Evolutionary conservation across 2,797 vertebrate genomes (phyloP), one percentile per base, ranked within the genome.

Genomic region (Emydoidea blandingii): DNA sequence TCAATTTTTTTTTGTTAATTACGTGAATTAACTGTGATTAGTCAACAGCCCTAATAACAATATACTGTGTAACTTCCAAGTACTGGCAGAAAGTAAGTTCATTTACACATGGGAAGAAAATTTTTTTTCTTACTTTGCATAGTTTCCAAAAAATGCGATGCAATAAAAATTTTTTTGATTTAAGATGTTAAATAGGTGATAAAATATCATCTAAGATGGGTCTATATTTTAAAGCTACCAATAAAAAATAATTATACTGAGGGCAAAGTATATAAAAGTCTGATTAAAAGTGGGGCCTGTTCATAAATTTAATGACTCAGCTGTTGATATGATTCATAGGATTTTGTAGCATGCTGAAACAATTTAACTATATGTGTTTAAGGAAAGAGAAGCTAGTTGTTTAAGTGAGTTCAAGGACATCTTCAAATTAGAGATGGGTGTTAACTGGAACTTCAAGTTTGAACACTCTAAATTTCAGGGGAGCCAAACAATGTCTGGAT

Each of bases 191-290:
- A 81, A 5, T 25, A 95, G 11, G 10, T 78, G 59, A 93, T 88
- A 90, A 97, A 87, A 53, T 34, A 84, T 95, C 1, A 62, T 53
- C 12, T 25, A 88, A 90, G 34, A 86, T 86, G 44, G 50, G 12
- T 76, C 12, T 90, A 25, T 94, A 91, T 92, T 85, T 96, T 92
- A 57, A 96, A 85, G 94, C 81, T 3, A 52, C 14, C 44, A 52
- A 79, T 86, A 92, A 97, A 95, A 96, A 83, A 89, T 95, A 90
- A 91, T 95, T 96, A 79, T 68, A 78, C 49, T 87, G 12, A 96
- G 81, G 23, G 31, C 52, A 79, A 65, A 91, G 62, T 92, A 92
- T 93, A 85, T 96, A 94, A 95, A 93, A 85, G 34, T 18, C 10
- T 92, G 83, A 93, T 92, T 94, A 93, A 92, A 81, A 92, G 6